A percentile compares a stretch with the other conserved stretches of the same genome.
Evolutionary conservation across 2,113 vertebrate genomes (phyloP).

Genomic region (Elaphurus davidianus): DNA sequence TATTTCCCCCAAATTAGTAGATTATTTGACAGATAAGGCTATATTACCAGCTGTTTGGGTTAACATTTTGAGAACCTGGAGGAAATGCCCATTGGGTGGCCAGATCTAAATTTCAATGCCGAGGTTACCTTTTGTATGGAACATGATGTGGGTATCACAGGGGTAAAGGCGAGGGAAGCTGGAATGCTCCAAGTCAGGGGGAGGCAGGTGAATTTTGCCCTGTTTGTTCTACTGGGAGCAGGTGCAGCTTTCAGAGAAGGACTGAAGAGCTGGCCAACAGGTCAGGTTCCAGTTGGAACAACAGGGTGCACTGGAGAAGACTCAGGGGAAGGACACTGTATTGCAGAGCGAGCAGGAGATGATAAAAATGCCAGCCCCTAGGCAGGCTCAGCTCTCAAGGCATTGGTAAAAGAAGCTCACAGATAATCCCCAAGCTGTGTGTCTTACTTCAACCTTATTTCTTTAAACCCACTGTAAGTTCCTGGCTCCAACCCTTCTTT

Average conservation of each 20-base stretch:
- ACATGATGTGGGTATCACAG: neutral
- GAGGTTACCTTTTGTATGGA: neutral
- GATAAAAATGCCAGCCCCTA: neutral
- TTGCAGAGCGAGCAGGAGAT: neutral
- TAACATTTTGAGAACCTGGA: neutral
- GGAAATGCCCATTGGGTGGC: neutral
- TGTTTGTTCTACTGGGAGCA: neutral
- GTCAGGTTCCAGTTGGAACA: neutral
- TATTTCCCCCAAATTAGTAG: neutral
- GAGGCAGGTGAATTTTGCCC: neutral
- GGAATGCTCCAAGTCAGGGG: neutral
- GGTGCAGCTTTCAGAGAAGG: neutral
- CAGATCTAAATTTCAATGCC: neutral
- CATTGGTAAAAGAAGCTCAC: neutral
- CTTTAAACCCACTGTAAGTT: neutral
- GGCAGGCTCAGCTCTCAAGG: neutral
- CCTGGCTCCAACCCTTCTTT: neutral
- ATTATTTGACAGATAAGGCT: neutral
- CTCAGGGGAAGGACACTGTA: neutral
- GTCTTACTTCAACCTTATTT: neutral
- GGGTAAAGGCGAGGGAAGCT: neutral
- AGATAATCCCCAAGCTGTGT: neutral
- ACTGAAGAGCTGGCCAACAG: neutral
- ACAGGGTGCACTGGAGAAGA: neutral
- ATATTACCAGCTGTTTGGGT: neutral